A percentile compares a stretch with the other conserved stretches of the same genome.
These are phyloP conservation scores for Thysanoteuthis rhombus DNA, from an alignment of 2,888 invertebrate genomes.

Conservation along the genomic window DNA sequence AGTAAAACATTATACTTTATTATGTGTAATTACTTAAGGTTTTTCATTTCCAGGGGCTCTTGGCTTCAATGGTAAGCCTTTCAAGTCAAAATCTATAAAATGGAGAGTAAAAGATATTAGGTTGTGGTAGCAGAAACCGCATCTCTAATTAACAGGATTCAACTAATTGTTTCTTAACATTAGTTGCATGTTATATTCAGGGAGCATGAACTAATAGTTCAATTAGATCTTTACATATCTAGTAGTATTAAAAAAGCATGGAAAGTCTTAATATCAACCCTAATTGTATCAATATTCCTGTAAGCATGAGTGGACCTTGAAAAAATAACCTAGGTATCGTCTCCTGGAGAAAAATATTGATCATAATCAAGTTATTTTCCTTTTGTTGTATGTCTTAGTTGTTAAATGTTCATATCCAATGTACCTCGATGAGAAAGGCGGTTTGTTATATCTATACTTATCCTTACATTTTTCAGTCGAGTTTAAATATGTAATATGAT, in stretches of 20 bases:
- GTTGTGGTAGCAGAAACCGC: not conserved
- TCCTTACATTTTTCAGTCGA: not conserved
- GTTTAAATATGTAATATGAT: not conserved
- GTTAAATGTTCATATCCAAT: not conserved
- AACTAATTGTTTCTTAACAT: not conserved
- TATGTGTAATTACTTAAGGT: conserved; percentile 20
- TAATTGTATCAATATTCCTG: not conserved
- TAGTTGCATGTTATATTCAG: not conserved
- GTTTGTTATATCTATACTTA: not conserved
- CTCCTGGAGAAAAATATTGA: not conserved
- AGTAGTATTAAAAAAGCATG: not conserved
- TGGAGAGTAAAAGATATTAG: not conserved
- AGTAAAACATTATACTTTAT: not conserved
- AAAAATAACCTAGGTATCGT: not conserved
- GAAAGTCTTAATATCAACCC: not conserved
- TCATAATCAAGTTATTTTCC: not conserved
- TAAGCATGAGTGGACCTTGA: not conserved
- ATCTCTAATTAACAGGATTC: not conserved
- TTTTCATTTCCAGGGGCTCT: conserved; percentile 25
- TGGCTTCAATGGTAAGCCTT: conserved; percentile 24
- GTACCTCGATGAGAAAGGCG: not conserved
- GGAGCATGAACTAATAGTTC: not conserved
- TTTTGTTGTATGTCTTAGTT: not conserved
- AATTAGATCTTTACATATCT: not conserved
- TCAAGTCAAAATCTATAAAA: not conserved